Base-by-base conservation (phyloP, 2,797 vertebrate species). In the Toxotes lorentzi region DNA sequence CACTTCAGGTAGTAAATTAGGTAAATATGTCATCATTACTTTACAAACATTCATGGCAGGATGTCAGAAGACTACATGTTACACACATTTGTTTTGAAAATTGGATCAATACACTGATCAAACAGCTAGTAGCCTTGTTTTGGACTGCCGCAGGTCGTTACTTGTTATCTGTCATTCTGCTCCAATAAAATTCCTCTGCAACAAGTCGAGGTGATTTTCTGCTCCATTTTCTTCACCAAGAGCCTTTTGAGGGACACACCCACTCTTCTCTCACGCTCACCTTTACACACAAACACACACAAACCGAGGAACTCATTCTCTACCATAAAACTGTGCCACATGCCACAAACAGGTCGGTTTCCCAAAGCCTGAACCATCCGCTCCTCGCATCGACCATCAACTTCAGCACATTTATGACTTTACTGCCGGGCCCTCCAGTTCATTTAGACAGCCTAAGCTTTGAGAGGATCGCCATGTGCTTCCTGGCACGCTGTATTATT, bases 401-500 rank as follows among this genome's bases (percentile, higher is more conserved):
- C 73, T 67, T 50, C 57, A 60, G 68, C 53, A 32, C 71, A 75
- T 94, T 95, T 95, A 95, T 93, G 86, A 71, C 81, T 93, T 93
- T 87, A 89, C 93, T 83, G 90, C 91, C 66, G 0, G 56, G 34
- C 81, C 72, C 87, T 85, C 81, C 84, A 79, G 71, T 78, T 84
- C 78, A 86, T 89, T 87, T 85, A 71, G 72, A 82, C 87, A 59
- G 64, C 73, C 68, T 4, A 0, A 7, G 70, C 82, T 35, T 34
- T 23, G 43, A 75, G 67, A 66, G 61, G 76, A 80, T 38, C 76
- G 54, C 57, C 88, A 71, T 43, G 76, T 3, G 84, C 85, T 93
- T 93, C 91, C 93, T 93, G 91, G 86, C 85, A 68, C 54, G 65
- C 89, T 69, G 84, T 77, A 95, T 96, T 93, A 93, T 95, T 95